phyloP scores from a whole-genome alignment of 2,113 vertebrate genomes.

The Pseudopodoces humilis region DNA sequence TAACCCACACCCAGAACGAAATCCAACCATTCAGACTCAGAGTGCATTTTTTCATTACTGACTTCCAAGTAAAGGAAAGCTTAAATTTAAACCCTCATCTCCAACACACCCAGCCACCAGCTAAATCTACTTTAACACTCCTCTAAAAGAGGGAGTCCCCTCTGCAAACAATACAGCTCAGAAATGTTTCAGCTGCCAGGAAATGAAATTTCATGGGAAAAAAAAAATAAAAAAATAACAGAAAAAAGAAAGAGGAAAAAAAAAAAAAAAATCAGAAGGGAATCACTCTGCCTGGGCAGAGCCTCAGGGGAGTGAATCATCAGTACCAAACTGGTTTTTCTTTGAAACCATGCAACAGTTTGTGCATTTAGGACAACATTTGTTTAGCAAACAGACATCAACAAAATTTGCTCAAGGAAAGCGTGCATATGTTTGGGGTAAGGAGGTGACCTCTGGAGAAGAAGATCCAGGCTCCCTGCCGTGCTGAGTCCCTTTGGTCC shows the following conservation, averaged over 20 bases:
- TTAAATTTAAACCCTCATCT: not conserved
- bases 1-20: not conserved
- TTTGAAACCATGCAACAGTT: slow-evolving; percentile 30
- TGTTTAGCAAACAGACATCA: slow-evolving; percentile 24
- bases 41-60: not conserved
- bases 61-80: not conserved
- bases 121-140: rapidly evolving
- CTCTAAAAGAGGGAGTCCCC: not conserved
- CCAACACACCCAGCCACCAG: not conserved
- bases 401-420: slow-evolving; percentile 36
- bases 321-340: slow-evolving; percentile 27
- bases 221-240: rapidly evolving
- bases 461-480: not conserved
- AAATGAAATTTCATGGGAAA: not conserved
- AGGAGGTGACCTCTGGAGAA: not conserved
- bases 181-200: not conserved
- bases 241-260: rapidly evolving
- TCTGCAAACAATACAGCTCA: not conserved
- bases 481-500: rapidly evolving
- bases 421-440: not conserved
- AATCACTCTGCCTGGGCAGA: slow-evolving; percentile 22
- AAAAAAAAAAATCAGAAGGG: not conserved
- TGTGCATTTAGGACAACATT: not conserved
- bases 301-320: slow-evolving; percentile 1
- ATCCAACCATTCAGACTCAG: not conserved